phyloP scores from a whole-genome alignment of 1,140 invertebrate species.

The Samia ricini region DNA sequence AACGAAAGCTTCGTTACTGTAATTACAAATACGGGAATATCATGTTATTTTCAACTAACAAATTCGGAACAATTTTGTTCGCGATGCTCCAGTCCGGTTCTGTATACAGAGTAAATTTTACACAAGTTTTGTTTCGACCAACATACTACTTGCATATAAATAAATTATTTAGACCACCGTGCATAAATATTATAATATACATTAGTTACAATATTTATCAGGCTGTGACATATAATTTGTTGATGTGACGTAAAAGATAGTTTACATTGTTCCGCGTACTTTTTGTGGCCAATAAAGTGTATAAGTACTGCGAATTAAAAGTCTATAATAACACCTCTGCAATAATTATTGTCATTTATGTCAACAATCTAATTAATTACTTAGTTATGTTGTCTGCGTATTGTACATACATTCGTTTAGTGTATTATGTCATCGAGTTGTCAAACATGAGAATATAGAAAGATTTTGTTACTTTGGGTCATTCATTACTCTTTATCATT shows the following conservation, averaged over 20 bases:
- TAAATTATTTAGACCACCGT: constrained; percentile 10
- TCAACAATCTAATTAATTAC: no score
- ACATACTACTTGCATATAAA: constrained; percentile 9
- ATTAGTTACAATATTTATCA: constrained; percentile 6
- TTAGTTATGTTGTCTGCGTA: no score
- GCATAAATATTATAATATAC: constrained; percentile 13
- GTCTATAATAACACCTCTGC: neutral
- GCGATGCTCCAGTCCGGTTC: constrained; percentile 4
- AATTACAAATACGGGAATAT: neutral
- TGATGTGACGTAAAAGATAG: neutral
- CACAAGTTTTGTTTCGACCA: constrained; percentile 8
- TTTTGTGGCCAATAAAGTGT: neutral
- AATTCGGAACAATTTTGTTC: neutral
- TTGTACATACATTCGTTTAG: no score
- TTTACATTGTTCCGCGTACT: neutral
- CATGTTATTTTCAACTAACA: neutral
- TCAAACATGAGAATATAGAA: neutral
- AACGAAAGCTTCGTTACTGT: neutral
- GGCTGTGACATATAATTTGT: neutral
- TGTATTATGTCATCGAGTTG: neutral
- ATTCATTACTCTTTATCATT: neutral
- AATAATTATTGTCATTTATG: no score
- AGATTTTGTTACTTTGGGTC: neutral
- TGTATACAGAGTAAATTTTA: neutral
- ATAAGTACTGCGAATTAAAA: no score